phyloP scores from a whole-genome alignment of 1,140 invertebrate species.

The Bombus confusus region DNA sequence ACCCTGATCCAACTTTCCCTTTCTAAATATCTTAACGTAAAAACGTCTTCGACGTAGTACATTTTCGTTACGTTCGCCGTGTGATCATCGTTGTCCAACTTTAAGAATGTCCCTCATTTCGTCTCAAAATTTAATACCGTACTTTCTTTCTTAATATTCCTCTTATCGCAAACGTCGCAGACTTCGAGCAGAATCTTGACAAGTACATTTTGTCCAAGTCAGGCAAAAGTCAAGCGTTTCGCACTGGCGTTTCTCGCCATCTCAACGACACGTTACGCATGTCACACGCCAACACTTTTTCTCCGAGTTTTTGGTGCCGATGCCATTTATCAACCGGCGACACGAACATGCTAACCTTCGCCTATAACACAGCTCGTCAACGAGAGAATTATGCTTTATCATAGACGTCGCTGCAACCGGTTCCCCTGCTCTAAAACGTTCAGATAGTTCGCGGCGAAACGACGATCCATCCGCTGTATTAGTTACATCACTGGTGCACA shows the following conservation, averaged over 20 bases:
- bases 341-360: conserved; percentile 36
- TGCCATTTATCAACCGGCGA: background rate
- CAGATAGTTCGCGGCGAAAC: conserved; percentile 1
- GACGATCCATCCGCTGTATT: background rate
- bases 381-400: conserved; percentile 40
- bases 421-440: conserved; percentile 23
- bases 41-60: no score
- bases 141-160: no score
- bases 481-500: background rate
- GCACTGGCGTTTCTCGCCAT: background rate
- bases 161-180: no score
- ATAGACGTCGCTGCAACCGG: conserved; percentile 17
- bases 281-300: background rate
- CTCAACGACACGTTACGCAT: background rate
- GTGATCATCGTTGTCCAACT: no score
- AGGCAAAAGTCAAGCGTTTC: background rate
- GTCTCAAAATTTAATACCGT: no score
- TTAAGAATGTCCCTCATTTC: no score
- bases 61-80: no score
- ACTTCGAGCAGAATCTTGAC: background rate
- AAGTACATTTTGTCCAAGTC: background rate
- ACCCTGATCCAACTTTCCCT: no score
- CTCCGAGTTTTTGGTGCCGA: background rate
- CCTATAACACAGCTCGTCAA: conserved; percentile 23
- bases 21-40: no score